These are phyloP conservation scores for Hyposoter didymator DNA, from an alignment of 2,888 invertebrate species.

Conservation along the genomic window DNA sequence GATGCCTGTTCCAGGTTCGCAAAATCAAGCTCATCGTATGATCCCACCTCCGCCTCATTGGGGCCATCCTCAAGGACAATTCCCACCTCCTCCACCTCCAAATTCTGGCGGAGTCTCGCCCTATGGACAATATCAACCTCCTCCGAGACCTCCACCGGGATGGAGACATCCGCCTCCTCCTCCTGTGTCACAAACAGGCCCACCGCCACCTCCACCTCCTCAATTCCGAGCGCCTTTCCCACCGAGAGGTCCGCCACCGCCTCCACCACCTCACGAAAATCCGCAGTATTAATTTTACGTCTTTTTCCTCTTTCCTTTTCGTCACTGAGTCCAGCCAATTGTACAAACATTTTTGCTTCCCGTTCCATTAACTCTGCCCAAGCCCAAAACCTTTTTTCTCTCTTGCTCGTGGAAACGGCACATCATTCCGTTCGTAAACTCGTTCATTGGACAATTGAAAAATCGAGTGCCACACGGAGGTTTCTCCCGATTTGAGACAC, in stretches of 20 bases:
- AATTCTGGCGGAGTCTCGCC: slow-evolving; percentile 71
- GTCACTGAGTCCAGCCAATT: neutral
- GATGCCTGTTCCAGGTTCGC: slow-evolving; percentile 84
- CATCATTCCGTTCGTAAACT: neutral
- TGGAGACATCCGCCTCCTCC: slow-evolving; percentile 89
- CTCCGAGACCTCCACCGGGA: slow-evolving; percentile 86
- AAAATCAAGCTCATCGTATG: slow-evolving; percentile 83
- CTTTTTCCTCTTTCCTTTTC: neutral
- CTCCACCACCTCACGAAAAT: slow-evolving; percentile 85
- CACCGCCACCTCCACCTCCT: slow-evolving; percentile 86
- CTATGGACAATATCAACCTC: slow-evolving; percentile 82
- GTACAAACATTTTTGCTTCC: neutral
- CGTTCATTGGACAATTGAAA: neutral
- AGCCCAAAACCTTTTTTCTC: neutral
- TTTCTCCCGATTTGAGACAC: neutral
- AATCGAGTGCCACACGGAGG: neutral
- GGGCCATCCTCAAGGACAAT: slow-evolving; percentile 82
- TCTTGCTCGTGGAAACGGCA: neutral
- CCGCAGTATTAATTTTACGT: slow-evolving; percentile 74
- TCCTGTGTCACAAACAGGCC: slow-evolving; percentile 84
- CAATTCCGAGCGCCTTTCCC: slow-evolving; percentile 86
- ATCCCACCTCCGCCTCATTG: slow-evolving; percentile 83
- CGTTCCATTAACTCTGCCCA: neutral
- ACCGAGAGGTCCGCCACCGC: slow-evolving; percentile 90
- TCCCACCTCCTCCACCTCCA: slow-evolving; percentile 87